Evolutionary conservation across 1,140 invertebrate species (phyloP), one percentile per base, ranked within the genome.

Genomic region (Stenopsyche tienmushanensis): DNA sequence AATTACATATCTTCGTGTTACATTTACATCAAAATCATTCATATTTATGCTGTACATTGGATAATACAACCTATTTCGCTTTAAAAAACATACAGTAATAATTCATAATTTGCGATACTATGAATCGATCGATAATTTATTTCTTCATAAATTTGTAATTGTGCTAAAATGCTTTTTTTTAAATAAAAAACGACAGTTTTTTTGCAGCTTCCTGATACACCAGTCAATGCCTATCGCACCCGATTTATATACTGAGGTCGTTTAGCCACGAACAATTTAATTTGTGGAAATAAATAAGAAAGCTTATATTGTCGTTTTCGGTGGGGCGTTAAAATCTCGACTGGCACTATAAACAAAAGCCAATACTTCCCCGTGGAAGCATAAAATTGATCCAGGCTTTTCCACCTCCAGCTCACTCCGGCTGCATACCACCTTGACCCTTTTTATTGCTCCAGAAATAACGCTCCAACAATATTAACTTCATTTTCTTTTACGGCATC

Each of bases 401-500:
- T 53, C 17, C 60, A 21, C 29, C 52, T 44, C 34, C 44, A 15
- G 10, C 53, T 29, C 49, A 15, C 8, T 25, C 53, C 13, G 21
- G 24, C 9, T 59, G 42, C 55, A 59, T 39, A 23, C 44, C 23
- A 13, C 21, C 15, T 44, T 29, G 58, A 59, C 65, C 65, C 50
- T 66, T 66, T 66, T 66, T 62, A 66, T 55, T 60, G 41, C 49
- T 7, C 44, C 47, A 25, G 65, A 66, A 66, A 66, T 66, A 62
- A 62, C 57, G 49, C 39, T 55, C 57, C 57, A 49, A 60, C 65
- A 62, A 62, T 66, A 50, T 66, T 66, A 66, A 66, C 65, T 66
- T 66, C 58, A 66, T 66, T 66, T 62, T 60, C 65, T 66, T 66
- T 66, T 66, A 66, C 57, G 65, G 60, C 57, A 21, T 17, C 64